phyloP scores from a whole-genome alignment of 2,888 invertebrate genomes.

The Philereme vetulata region DNA sequence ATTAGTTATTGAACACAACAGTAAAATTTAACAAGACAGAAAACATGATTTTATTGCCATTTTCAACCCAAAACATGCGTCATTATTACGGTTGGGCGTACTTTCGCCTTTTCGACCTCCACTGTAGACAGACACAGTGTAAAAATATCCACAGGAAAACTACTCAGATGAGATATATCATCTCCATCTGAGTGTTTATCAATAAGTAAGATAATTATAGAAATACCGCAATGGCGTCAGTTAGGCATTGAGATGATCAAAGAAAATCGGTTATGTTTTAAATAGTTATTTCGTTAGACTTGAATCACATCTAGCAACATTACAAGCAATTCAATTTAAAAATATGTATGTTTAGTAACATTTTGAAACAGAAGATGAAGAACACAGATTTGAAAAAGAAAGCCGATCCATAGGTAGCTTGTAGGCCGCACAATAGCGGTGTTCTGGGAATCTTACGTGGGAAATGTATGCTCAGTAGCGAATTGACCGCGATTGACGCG shows the following conservation, averaged over 20 bases:
- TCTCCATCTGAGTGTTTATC: conserved; percentile 66
- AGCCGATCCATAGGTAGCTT: no score
- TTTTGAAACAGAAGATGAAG: no score
- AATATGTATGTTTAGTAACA: no score
- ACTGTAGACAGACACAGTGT: conserved; percentile 34
- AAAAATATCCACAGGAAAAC: conserved; percentile 46
- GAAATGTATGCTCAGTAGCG: no score
- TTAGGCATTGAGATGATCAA: conserved; percentile 6
- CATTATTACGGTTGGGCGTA: conserved; percentile 15
- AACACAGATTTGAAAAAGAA: no score
- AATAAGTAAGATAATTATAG: conserved; percentile 67
- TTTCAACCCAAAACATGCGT: conserved; percentile 20
- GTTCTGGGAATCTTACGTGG: no score
- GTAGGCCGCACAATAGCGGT: no score
- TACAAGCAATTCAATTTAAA: no score
- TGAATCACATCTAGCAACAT: no score
- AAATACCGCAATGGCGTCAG: conserved; percentile 28
- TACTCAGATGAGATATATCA: conserved; percentile 60
- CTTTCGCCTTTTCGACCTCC: conserved; percentile 38
- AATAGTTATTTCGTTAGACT: no score
- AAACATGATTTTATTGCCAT: conserved; percentile 20
- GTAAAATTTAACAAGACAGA: conserved; percentile 22
- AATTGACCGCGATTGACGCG: no score
- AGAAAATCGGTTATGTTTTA: background rate
- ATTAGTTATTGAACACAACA: conserved; percentile 9